phyloP scores from a whole-genome alignment of 2,113 vertebrate genomes.

The Tinamus guttatus region DNA sequence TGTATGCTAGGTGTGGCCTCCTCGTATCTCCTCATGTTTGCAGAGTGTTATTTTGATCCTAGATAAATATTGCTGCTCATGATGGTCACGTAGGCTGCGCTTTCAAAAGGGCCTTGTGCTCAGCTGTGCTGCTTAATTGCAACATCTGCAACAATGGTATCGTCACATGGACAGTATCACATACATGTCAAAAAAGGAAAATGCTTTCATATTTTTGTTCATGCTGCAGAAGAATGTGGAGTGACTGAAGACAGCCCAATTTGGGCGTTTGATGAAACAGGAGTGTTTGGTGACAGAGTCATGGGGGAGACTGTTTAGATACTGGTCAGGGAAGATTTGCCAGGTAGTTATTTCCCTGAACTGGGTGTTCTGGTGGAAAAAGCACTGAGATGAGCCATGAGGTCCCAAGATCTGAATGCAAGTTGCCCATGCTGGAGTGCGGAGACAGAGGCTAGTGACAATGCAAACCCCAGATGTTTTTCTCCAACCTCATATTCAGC shows the following conservation, averaged over 20 bases:
- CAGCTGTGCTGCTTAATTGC: neutral
- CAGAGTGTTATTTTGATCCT: neutral
- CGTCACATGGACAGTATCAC: neutral
- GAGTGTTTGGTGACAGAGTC: neutral
- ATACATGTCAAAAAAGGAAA: neutral
- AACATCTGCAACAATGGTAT: neutral
- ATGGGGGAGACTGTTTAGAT: neutral
- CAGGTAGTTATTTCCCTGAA: neutral
- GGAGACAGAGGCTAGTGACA: neutral
- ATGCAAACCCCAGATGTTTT: neutral
- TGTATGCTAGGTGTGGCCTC: accelerated
- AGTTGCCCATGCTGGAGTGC: accelerated
- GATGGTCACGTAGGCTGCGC: neutral
- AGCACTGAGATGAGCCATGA: neutral
- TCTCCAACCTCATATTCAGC: neutral
- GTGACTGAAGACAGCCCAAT: neutral
- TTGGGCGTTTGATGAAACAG: neutral
- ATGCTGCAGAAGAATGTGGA: neutral
- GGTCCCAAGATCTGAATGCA: neutral
- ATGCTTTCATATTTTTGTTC: neutral
- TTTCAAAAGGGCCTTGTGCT: neutral
- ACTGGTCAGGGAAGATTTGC: neutral
- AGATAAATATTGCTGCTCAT: neutral
- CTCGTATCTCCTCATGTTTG: neutral
- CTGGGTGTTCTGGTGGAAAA: neutral